phyloP scores from a whole-genome alignment of 1,140 invertebrate genomes.

The Achatina immaculata region DNA sequence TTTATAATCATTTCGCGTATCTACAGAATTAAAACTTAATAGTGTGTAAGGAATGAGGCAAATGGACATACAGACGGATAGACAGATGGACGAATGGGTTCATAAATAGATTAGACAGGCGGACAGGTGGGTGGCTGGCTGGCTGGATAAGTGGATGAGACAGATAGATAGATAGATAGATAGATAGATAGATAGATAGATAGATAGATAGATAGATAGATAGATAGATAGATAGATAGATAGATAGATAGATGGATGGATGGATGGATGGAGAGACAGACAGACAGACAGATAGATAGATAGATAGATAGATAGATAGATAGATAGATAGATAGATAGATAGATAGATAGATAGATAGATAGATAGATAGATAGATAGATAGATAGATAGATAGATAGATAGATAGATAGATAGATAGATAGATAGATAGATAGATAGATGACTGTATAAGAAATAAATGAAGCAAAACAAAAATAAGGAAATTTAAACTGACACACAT shows the following conservation, averaged over 20 bases:
- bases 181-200: background rate
- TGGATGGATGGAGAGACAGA: too few relatives aligned
- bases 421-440: conserved; percentile 4
- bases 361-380: background rate
- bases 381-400: conserved; percentile 4
- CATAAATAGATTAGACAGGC: too few relatives aligned
- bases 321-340: conserved; percentile 11
- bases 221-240: conserved; percentile 4
- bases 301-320: background rate
- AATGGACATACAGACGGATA: too few relatives aligned
- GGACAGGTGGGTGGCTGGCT: too few relatives aligned
- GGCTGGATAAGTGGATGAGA: background rate
- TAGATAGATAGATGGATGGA: too few relatives aligned
- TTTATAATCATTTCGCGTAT: too few relatives aligned
- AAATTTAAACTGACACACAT: background rate
- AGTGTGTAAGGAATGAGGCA: too few relatives aligned
- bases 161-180: too few relatives aligned
- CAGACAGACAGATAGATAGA: too few relatives aligned
- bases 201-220: background rate
- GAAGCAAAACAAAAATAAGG: background rate
- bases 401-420: conserved; percentile 4
- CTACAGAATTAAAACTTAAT: too few relatives aligned
- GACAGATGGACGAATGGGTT: too few relatives aligned
- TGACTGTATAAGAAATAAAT: background rate
- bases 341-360: conserved; percentile 7